Conservation (phyloP, 2,113 vertebrate species). For the Notarius lentiginosus region DNA sequence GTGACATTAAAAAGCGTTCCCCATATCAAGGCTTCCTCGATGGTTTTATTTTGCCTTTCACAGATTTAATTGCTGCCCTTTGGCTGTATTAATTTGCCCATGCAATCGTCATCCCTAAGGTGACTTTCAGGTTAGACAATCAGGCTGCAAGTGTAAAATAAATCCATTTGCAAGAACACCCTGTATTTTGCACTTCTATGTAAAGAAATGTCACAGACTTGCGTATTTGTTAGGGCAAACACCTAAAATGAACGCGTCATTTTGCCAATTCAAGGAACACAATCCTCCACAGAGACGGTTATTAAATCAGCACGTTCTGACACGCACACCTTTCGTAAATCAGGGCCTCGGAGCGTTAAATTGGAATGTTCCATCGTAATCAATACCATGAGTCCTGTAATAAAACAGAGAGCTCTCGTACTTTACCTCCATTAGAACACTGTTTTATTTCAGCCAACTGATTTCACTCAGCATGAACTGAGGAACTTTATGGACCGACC, state of each 20-base stretch:
- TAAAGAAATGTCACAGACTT: background rate
- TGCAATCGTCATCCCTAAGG: background rate
- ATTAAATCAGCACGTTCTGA: conserved; percentile 2
- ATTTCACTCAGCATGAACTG: background rate
- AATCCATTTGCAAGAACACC: background rate
- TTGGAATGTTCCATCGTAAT: background rate
- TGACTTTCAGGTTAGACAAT: background rate
- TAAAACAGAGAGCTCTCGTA: background rate
- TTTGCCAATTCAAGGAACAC: background rate
- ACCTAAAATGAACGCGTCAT: background rate
- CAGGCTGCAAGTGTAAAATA: background rate
- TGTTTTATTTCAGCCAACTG: conserved; percentile 1
- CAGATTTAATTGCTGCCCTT: background rate
- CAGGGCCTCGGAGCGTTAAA: background rate
- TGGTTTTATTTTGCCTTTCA: background rate
- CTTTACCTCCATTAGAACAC: background rate
- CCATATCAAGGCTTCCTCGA: background rate
- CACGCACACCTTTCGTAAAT: background rate
- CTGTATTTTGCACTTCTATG: background rate
- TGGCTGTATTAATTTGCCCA: background rate
- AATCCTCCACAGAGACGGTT: too few species aligned
- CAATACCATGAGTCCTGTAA: background rate
- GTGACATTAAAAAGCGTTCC: background rate
- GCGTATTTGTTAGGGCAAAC: background rate
- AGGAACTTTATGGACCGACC: background rate